Evolutionary conservation across 2,797 vertebrate genomes (phyloP).

Genomic region (Schizopygopsis pylzovi): DNA sequence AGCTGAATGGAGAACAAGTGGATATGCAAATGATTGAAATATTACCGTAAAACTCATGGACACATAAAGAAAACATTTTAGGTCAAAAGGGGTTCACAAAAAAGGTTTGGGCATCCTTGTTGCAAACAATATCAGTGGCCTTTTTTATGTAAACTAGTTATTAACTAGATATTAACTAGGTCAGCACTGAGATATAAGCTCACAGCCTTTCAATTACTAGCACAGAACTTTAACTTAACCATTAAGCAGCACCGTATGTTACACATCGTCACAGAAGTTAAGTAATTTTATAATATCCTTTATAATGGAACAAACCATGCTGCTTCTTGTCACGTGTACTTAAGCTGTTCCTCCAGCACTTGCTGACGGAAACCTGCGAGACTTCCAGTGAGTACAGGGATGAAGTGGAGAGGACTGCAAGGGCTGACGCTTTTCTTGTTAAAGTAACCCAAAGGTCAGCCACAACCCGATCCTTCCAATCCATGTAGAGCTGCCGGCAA

Average conservation of each 20-base stretch:
- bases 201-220: background rate
- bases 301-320: background rate
- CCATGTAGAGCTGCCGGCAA: slow-evolving; percentile 42
- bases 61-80: background rate
- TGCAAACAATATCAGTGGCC: too few species aligned
- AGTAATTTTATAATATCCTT: background rate
- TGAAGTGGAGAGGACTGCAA: slow-evolving; percentile 39
- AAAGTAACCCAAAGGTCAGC: slow-evolving; percentile 51
- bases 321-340: slow-evolving; percentile 40
- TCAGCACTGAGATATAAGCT: background rate
- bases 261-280: background rate
- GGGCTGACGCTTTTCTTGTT: slow-evolving; percentile 41
- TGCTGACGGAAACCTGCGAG: slow-evolving; percentile 36
- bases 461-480: slow-evolving; percentile 42
- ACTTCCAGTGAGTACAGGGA: slow-evolving; percentile 30
- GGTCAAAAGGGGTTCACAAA: background rate
- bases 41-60: background rate
- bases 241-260: background rate
- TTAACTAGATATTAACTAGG: background rate
- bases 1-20: background rate
- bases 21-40: background rate
- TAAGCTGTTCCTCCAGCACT: slow-evolving; percentile 11
- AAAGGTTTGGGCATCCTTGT: background rate
- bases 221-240: slow-evolving; percentile 12
- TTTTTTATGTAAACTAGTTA: background rate